Percentiles rank a stretch among this genome's conserved stretches.
phyloP scores from a whole-genome alignment of 1,140 invertebrate genomes.

The Meloidogyne hapla region DNA sequence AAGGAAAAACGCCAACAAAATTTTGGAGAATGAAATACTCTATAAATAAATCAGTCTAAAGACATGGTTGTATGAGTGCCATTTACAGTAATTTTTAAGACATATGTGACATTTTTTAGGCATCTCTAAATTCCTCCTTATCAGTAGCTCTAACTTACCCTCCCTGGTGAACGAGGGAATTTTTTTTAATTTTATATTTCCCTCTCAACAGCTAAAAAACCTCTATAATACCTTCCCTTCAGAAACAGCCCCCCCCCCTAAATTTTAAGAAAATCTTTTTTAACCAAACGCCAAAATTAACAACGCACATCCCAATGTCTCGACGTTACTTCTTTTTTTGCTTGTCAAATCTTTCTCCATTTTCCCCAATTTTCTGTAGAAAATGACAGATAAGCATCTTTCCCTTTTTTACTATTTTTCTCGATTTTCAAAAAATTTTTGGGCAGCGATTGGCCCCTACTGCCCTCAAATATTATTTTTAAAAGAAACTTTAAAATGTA shows the following conservation, averaged over 20 bases:
- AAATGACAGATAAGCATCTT: slow-evolving; percentile 2
- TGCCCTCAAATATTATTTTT: not conserved
- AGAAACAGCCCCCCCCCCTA: too few relatives aligned
- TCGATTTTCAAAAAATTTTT: slow-evolving; percentile 1
- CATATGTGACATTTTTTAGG: too few relatives aligned
- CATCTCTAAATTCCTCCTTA: too few relatives aligned
- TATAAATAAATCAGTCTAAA: too few relatives aligned
- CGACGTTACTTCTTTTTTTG: not conserved
- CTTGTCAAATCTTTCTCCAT: not conserved
- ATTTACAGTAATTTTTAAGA: too few relatives aligned
- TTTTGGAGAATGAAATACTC: not conserved
- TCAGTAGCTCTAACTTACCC: too few relatives aligned
- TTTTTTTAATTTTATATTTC: too few relatives aligned
- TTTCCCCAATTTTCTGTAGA: not conserved
- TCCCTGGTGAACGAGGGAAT: too few relatives aligned
- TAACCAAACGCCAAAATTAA: not conserved
- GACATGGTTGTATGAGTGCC: too few relatives aligned
- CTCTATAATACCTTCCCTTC: too few relatives aligned
- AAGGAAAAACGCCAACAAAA: not conserved
- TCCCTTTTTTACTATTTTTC: not conserved
- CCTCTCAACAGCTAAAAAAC: too few relatives aligned
- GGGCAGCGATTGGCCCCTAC: not conserved
- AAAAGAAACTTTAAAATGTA: not conserved
- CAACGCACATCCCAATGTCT: not conserved
- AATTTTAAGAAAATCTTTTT: not conserved